Percentiles rank a stretch among this genome's conserved stretches.
Conservation (phyloP, 2,797 vertebrate species). For the Loriculus beryllinus region DNA sequence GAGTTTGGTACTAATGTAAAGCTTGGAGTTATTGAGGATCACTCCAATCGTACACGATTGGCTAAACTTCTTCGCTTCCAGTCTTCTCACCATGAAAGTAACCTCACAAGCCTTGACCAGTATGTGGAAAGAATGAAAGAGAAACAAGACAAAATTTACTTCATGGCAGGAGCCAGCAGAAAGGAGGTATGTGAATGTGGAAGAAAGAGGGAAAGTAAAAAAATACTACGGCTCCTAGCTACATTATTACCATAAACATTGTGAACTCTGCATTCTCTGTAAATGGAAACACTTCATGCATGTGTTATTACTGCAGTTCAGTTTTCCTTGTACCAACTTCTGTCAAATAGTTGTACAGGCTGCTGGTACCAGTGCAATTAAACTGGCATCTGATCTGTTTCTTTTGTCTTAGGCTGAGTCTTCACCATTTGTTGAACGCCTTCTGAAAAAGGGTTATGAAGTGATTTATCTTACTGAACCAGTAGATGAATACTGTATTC, state of each 20-base stretch:
- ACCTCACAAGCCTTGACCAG: slow-evolving; percentile 87
- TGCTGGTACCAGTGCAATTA: not conserved
- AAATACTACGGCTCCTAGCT: fast-evolving
- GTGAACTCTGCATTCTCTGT: not conserved
- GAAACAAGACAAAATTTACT: slow-evolving; percentile 98
- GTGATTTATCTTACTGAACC: slow-evolving; percentile 98
- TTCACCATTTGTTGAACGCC: slow-evolving; percentile 93
- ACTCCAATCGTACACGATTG: slow-evolving; percentile 95
- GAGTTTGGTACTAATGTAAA: slow-evolving; percentile 99
- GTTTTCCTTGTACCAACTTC: not conserved
- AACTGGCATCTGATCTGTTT: not conserved
- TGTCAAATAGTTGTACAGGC: not conserved
- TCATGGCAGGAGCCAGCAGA: slow-evolving; percentile 95
- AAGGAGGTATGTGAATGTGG: slow-evolving; percentile 82
- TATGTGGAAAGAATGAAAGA: slow-evolving; percentile 99
- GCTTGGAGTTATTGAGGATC: slow-evolving; percentile 98
- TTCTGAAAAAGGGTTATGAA: slow-evolving; percentile 97
- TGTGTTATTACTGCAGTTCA: not conserved
- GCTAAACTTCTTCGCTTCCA: slow-evolving; percentile 97
- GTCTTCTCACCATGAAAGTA: slow-evolving; percentile 88
- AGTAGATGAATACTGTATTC: slow-evolving; percentile 97
- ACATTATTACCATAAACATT: not conserved
- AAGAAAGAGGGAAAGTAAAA: not conserved
- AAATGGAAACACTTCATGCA: not conserved
- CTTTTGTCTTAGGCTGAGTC: slow-evolving; percentile 85